A percentile compares a stretch with the other conserved stretches of the same genome.
Evolutionary conservation across 2,888 invertebrate genomes (phyloP).

Genomic region (Tipula unca): DNA sequence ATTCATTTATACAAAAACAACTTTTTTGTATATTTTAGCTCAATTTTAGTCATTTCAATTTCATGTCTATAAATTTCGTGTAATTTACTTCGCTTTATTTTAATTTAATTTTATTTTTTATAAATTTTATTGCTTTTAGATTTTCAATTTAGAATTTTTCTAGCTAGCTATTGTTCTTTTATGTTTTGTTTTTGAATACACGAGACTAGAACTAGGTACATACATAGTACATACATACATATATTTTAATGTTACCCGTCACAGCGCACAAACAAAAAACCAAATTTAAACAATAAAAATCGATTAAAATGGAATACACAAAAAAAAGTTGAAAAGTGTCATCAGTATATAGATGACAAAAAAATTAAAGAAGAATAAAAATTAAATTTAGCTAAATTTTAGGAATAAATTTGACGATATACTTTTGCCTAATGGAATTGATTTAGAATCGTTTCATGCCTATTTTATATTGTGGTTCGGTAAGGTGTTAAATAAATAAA

Average conservation of each 20-base stretch:
- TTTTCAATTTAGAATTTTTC: background rate
- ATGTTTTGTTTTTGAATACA: background rate
- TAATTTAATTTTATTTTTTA: background rate
- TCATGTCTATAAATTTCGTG: background rate
- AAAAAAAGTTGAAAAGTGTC: background rate
- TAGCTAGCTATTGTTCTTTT: background rate
- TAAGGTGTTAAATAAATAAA: too few species aligned
- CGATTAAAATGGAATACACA: background rate
- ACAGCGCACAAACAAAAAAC: background rate
- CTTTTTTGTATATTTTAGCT: background rate
- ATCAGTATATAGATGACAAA: background rate
- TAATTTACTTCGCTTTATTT: background rate
- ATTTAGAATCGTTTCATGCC: too few species aligned
- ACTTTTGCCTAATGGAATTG: too few species aligned
- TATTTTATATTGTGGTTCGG: too few species aligned
- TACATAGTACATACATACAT: too few species aligned
- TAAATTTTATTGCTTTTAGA: background rate
- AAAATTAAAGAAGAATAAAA: too few species aligned
- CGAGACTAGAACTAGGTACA: background rate
- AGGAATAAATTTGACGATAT: too few species aligned
- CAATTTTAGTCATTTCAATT: background rate
- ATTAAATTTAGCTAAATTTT: too few species aligned
- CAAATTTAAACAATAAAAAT: background rate
- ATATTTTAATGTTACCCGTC: background rate
- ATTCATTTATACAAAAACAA: background rate